A percentile compares a stretch with the other conserved stretches of the same genome.
Evolutionary conservation across 30 jellyfish, hydroid and myxozoan genomes (phyloP).

Genomic region (Aurelia aurita complex sp. Pacific): DNA sequence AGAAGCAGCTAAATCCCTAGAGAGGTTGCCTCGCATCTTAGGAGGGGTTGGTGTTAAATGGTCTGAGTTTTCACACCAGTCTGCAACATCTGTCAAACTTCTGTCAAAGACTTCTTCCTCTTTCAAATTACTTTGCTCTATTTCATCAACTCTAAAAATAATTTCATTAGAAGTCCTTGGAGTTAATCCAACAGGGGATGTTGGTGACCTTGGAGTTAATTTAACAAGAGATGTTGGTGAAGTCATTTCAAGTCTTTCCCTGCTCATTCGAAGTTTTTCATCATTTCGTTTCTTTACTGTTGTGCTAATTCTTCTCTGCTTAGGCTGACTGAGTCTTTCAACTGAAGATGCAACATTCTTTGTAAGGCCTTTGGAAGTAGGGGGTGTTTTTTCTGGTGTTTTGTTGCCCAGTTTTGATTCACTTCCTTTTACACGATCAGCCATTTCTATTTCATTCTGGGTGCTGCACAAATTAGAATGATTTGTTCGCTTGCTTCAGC

Average conservation of each 20-base stretch:
- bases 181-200: not conserved
- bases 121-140: not conserved
- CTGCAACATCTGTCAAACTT: not conserved
- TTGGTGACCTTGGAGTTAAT: not conserved
- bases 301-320: not conserved
- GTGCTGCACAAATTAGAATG: no score
- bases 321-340: constrained; percentile 75
- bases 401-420: not conserved
- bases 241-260: constrained; percentile 22
- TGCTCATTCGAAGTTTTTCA: not conserved
- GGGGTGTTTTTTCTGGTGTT: constrained; percentile 2
- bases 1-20: constrained; percentile 57
- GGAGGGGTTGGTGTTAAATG: not conserved
- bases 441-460: not conserved
- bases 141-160: not conserved
- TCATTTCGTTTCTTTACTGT: not conserved
- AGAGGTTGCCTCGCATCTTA: constrained; percentile 3
- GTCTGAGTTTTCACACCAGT: not conserved
- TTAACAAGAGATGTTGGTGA: not conserved
- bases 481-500: no score
- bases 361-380: not conserved
- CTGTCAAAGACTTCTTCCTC: not conserved
- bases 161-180: not conserved
- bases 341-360: constrained; percentile 64
- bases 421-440: not conserved